Evolutionary conservation across 2,888 invertebrate species (phyloP).

Genomic region (Apotomis turbidana): DNA sequence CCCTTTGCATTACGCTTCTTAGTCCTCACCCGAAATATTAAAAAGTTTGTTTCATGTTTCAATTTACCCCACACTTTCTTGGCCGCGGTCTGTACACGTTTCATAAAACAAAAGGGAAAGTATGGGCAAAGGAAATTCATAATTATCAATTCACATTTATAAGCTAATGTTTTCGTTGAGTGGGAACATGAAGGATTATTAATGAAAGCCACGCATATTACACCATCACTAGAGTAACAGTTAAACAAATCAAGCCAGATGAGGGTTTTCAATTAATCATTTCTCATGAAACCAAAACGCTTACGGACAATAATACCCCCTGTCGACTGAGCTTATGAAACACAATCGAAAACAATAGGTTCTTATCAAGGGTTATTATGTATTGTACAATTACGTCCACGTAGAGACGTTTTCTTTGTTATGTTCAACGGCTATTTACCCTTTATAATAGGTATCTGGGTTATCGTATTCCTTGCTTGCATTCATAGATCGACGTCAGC

Average conservation of each 20-base stretch:
- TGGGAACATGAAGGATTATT: conserved; percentile 6
- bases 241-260: conserved; percentile 40
- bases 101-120: background rate
- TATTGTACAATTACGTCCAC: conserved; percentile 49
- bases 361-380: conserved; percentile 45
- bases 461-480: conserved; percentile 59
- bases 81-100: background rate
- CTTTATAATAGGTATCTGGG: conserved; percentile 60
- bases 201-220: conserved; percentile 23
- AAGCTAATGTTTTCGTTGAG: conserved; percentile 17
- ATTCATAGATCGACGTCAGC: conserved; percentile 58
- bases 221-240: conserved; percentile 16
- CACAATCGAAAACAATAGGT: conserved; percentile 38
- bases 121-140: background rate
- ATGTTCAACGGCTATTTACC: conserved; percentile 52
- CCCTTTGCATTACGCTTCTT: conserved; percentile 27
- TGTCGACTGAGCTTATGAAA: conserved; percentile 38
- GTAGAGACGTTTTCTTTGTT: conserved; percentile 52
- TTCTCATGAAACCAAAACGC: conserved; percentile 29
- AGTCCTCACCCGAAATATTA: conserved; percentile 18
- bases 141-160: background rate
- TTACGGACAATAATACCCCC: conserved; percentile 36
- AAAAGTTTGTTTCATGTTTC: conserved; percentile 27
- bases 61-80: conserved; percentile 22
- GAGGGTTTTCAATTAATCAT: conserved; percentile 42